These are phyloP conservation scores for Chironomus tentans DNA, from an alignment of 2,888 invertebrate species.

Conservation along the genomic window DNA sequence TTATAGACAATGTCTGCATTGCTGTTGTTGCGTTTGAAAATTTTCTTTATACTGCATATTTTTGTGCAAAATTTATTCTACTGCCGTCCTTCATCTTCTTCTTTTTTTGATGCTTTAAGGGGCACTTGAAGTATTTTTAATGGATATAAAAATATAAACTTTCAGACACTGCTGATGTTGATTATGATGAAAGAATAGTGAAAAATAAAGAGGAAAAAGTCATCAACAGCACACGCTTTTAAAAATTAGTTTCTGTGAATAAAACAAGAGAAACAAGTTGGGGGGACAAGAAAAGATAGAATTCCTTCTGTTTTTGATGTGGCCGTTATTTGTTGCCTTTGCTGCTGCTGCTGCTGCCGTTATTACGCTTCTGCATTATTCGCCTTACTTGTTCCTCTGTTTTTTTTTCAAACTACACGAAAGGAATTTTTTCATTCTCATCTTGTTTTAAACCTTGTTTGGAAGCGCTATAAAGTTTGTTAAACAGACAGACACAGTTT, in stretches of 20 bases:
- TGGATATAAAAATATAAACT: neutral
- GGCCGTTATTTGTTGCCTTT: neutral
- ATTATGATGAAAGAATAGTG: neutral
- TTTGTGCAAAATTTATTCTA: neutral
- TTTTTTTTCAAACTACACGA: no score
- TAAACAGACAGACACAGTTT: neutral
- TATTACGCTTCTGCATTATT: no score
- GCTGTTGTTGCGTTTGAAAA: slow-evolving; percentile 1
- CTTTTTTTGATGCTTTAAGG: neutral
- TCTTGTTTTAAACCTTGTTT: neutral
- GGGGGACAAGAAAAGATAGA: neutral
- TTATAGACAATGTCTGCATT: neutral
- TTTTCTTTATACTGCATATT: neutral
- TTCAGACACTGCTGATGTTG: neutral
- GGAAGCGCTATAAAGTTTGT: neutral
- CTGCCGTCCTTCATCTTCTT: neutral
- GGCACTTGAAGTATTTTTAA: neutral
- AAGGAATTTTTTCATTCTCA: neutral
- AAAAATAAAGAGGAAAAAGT: neutral
- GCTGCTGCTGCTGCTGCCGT: no score
- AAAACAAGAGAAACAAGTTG: neutral
- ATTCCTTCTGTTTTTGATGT: slow-evolving; percentile 15
- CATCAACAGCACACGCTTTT: slow-evolving; percentile 19
- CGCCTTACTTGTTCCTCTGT: no score
- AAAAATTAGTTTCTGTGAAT: slow-evolving; percentile 6